Base-by-base conservation (phyloP, 2,113 vertebrate species). In the Morone chrysops region DNA sequence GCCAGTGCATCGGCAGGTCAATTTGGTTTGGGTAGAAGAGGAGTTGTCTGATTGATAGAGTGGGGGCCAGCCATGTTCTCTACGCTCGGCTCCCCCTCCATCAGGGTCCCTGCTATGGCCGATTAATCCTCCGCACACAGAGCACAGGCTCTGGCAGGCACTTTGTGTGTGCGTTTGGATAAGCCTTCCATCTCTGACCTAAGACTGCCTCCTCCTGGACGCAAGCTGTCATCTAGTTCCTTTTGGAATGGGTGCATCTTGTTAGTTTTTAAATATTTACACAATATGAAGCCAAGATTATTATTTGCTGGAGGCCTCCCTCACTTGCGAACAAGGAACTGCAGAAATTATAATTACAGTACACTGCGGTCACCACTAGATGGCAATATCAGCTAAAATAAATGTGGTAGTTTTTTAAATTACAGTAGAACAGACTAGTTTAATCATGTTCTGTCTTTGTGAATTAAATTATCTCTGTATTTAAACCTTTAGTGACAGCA, bases 11-110 rank as follows among this genome's bases (percentile, higher is more conserved):
- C 76, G 72, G 88, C 90, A 90, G 93, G 89, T 93, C 91, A 93
- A 89, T 93, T 91, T 89, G 86, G 86, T 88, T 87, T 81, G 80
- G 84, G 75, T 70, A 81, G 86, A 89, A 83, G 80, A 85, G 45
- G 86, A 85, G 69, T 56, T 38, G 66, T 74, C 88, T 90, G 92
- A 93, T 89, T 92, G 91, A 93, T 91, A 85, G 89, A 88, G 84
- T 82, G 62, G 72, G 79, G 75, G 73, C 57, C 53, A 48, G 63
- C 75, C 77, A 61, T 85, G 84, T 90, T 91, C 88, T 88, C 82
- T 80, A 71, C 59, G 67, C 76, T 90, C 40, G 18, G 75, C 78
- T 86, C 77, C 73, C 80, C 82, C 89, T 85, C 84, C 85, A 89
- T 91, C 87, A 86, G 77, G 80, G 80, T 62, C 77, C 66, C 78